Evolutionary conservation across 2,888 invertebrate species (phyloP).

Genomic region (Lucinisca nassula): DNA sequence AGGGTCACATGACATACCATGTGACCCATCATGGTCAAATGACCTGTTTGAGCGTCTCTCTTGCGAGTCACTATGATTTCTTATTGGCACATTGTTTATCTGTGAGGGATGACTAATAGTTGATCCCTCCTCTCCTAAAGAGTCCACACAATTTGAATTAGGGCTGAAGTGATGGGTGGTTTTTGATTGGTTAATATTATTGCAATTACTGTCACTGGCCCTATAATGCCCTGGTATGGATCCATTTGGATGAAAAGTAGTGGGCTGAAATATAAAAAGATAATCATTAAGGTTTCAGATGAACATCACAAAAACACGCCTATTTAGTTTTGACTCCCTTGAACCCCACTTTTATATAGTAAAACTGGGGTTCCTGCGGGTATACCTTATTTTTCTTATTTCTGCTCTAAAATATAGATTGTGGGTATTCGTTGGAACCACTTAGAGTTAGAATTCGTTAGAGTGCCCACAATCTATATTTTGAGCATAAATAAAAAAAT

Average conservation of each 20-base stretch:
- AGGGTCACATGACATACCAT: constrained; percentile 68
- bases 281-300: no score
- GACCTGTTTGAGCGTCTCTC: constrained; percentile 70
- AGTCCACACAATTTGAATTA: constrained; percentile 60
- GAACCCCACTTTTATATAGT: no score
- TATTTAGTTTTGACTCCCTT: no score
- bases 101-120: constrained; percentile 65
- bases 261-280: constrained; percentile 56
- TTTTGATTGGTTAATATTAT: constrained; percentile 78
- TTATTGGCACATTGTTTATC: constrained; percentile 71
- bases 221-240: constrained; percentile 72
- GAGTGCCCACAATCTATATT: no score
- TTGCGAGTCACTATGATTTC: constrained; percentile 73
- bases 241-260: constrained; percentile 76
- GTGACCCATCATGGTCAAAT: constrained; percentile 59
- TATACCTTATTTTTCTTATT: no score
- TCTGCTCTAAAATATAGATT: no score
- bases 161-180: constrained; percentile 18
- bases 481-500: no score
- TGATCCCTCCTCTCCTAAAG: constrained; percentile 70
- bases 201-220: constrained; percentile 81
- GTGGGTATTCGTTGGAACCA: no score
- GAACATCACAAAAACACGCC: no score
- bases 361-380: no score
- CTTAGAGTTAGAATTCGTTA: no score